Base-by-base conservation (phyloP, 2,888 invertebrate species). In the Pristionchus japonicus region DNA sequence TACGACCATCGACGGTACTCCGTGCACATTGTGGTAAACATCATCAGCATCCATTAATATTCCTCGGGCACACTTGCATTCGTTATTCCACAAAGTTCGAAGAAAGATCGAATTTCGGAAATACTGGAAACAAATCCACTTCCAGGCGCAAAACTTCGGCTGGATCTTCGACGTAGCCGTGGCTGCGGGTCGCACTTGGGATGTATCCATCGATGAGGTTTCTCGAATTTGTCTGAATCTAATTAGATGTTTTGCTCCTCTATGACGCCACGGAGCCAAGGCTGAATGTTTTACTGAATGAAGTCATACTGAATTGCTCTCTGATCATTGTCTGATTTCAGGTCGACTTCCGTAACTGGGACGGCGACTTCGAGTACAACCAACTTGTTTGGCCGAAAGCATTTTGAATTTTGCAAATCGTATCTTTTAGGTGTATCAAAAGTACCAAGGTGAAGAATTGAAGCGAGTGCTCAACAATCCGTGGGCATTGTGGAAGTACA, bases 271-370 rank as follows among this genome's bases (percentile, higher is more conserved):
- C n/a, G n/a, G n/a, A n/a, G n/a, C n/a, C n/a, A n/a, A n/a, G n/a
- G n/a, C n/a, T n/a, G n/a, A n/a, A n/a, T n/a, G n/a, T n/a, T n/a
- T n/a, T n/a, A n/a, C n/a, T n/a, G n/a, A n/a, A n/a, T n/a, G n/a
- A n/a, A n/a, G n/a, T n/a, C 47, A n/a, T 23, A 27, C 17, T 80
- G 80, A 80, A 23, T 23, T 77, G 49, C 47, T 49, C 52, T 34
- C 52, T 52, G 52, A 83, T 52, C 49, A 34, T 34, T 67, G 34
- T 27, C 27, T 31, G 17, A 4, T 83, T 83, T 20, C 82, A 83
- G 82, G 82, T 83, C 52, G 82, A 83, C 17, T 49, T 6, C 52
- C 82, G 82, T 15, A 52, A 83, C 20, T 83, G 52, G 49, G 82
- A 83, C 52, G 82, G 52, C 52, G 52, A 49, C 52, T 52, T 52